Evolutionary conservation across 2,113 vertebrate species (phyloP).

Genomic region (Ardeotis arabs): DNA sequence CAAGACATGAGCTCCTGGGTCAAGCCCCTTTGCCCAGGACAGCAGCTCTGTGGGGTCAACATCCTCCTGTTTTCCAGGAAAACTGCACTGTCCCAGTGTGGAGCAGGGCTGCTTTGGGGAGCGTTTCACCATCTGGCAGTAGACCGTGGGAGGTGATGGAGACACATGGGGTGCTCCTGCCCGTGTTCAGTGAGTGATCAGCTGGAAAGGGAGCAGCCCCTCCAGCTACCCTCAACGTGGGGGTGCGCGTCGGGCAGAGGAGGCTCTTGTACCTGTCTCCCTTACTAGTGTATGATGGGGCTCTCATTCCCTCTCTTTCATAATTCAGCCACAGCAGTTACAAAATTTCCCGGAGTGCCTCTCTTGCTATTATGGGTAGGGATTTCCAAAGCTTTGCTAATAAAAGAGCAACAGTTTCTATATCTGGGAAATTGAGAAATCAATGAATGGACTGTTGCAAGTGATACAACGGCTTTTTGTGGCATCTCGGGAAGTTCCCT

Average conservation of each 20-base stretch:
- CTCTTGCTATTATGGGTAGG: neutral
- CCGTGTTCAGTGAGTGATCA: accelerated
- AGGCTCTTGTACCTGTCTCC: neutral
- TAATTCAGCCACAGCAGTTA: slow-evolving; percentile 21
- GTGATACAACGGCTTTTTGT: slow-evolving; percentile 4
- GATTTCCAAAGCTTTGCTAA: slow-evolving; percentile 38
- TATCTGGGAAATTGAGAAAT: slow-evolving; percentile 49
- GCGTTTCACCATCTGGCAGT: neutral
- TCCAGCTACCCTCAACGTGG: accelerated
- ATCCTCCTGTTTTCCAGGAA: neutral
- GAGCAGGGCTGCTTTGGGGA: neutral
- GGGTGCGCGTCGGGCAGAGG: neutral
- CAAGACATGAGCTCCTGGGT: neutral
- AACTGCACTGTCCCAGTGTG: neutral
- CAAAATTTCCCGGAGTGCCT: neutral
- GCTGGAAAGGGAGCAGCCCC: neutral
- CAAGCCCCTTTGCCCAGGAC: neutral
- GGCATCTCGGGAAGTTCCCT: neutral
- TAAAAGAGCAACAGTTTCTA: neutral
- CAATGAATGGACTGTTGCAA: slow-evolving; percentile 17
- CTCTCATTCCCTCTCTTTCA: neutral
- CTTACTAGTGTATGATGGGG: neutral
- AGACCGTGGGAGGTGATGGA: neutral
- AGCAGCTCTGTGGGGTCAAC: neutral
- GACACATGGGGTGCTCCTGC: neutral